phyloP scores from a whole-genome alignment of 1,140 invertebrate genomes.

The Tetramorium alpestre region DNA sequence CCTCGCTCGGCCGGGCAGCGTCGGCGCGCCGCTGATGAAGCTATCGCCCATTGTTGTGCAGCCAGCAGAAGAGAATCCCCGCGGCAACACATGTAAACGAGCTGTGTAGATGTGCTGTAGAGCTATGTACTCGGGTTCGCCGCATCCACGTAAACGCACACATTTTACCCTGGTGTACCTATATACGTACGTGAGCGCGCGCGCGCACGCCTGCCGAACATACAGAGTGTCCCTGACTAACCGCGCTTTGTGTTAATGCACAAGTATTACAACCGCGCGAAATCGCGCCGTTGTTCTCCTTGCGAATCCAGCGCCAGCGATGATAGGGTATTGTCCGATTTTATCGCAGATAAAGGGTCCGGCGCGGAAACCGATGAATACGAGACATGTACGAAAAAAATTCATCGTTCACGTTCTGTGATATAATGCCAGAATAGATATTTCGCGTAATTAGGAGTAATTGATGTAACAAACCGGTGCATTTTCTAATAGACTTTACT shows the following conservation, averaged over 20 bases:
- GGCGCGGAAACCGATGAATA: background rate
- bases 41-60: slow-evolving; percentile 77
- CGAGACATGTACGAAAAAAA: background rate
- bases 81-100: slow-evolving; percentile 81
- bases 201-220: slow-evolving; percentile 36
- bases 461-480: background rate
- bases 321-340: slow-evolving; percentile 21
- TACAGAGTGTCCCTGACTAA: slow-evolving; percentile 29
- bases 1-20: background rate
- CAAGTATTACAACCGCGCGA: slow-evolving; percentile 7
- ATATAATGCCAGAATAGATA: background rate
- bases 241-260: slow-evolving; percentile 18
- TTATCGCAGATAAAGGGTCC: background rate
- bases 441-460: background rate
- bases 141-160: slow-evolving; percentile 70
- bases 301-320: background rate
- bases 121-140: slow-evolving; percentile 45
- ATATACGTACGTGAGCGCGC: slow-evolving; percentile 26
- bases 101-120: slow-evolving; percentile 46
- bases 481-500: background rate
- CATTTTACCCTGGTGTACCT: slow-evolving; percentile 36
- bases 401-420: background rate
- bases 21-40: slow-evolving; percentile 73
- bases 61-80: slow-evolving; percentile 72
- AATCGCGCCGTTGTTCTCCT: slow-evolving; percentile 12